A percentile compares a stretch with the other conserved stretches of the same genome.
phyloP scores from a whole-genome alignment of 2,888 invertebrate species.

The Netelia melanura region DNA sequence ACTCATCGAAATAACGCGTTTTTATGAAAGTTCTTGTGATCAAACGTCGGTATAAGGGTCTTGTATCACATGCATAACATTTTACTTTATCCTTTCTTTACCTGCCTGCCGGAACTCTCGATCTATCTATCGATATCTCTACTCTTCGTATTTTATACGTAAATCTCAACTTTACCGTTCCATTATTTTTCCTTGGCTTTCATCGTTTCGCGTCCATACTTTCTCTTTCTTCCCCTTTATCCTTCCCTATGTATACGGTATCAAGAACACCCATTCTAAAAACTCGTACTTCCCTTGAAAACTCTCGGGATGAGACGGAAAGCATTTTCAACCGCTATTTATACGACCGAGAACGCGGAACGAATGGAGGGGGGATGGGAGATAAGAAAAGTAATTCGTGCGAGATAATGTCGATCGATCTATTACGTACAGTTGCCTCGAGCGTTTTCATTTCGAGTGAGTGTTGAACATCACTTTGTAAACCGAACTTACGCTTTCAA shows the following conservation, averaged over 20 bases:
- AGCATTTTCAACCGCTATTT: constrained; percentile 38
- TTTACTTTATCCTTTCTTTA: neutral
- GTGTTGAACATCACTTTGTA: constrained; percentile 32
- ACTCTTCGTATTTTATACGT: constrained; percentile 37
- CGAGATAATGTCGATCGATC: constrained; percentile 65
- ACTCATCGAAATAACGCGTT: neutral
- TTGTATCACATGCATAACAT: neutral
- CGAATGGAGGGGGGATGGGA: constrained; percentile 30
- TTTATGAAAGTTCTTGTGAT: neutral
- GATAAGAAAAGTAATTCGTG: constrained; percentile 48
- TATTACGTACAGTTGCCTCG: constrained; percentile 40
- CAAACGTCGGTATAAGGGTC: neutral
- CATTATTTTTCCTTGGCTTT: constrained; percentile 49
- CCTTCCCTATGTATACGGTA: constrained; percentile 16
- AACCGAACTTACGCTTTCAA: neutral
- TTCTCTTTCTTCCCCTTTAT: constrained; percentile 23
- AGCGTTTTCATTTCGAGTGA: constrained; percentile 65
- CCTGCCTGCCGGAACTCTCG: neutral
- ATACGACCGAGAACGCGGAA: constrained; percentile 29
- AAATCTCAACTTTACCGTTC: constrained; percentile 50
- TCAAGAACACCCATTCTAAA: constrained; percentile 15
- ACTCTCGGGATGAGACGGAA: constrained; percentile 24
- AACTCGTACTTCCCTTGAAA: constrained; percentile 10
- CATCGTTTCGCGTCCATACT: constrained; percentile 34
- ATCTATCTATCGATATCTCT: constrained; percentile 28